Evolutionary conservation across 1,140 invertebrate species (phyloP).

Genomic region (Pogonognathellus flavescens): DNA sequence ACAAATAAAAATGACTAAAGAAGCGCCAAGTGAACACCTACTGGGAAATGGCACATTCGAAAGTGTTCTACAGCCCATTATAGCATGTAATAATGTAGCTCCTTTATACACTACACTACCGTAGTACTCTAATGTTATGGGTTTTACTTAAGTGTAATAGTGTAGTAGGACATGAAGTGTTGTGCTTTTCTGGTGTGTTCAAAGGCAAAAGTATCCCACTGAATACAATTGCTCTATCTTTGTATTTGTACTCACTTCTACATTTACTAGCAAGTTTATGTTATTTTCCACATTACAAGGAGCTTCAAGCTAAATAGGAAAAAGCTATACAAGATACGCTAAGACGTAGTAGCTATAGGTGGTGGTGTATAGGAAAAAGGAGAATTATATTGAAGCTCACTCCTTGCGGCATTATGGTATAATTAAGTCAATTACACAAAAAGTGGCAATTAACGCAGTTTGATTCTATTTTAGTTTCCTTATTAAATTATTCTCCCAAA

Average conservation of each 20-base stretch:
- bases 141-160: constrained; percentile 39
- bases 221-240: constrained; percentile 13
- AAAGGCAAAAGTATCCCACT: constrained; percentile 10
- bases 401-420: constrained; percentile 19
- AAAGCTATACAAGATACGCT: neutral
- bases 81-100: constrained; percentile 47
- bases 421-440: constrained; percentile 52
- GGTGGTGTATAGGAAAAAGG: neutral
- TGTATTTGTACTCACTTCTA: neutral
- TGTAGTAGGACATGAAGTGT: constrained; percentile 14
- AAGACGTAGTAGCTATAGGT: neutral
- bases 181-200: constrained; percentile 1
- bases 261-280: neutral
- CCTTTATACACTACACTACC: constrained; percentile 41
- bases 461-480: constrained; percentile 44
- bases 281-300: neutral
- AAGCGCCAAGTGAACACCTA: constrained; percentile 56
- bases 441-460: constrained; percentile 51
- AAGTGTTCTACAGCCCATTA: constrained; percentile 49
- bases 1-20: constrained; percentile 49
- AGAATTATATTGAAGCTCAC: neutral
- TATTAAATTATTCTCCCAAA: constrained; percentile 36
- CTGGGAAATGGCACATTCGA: constrained; percentile 52
- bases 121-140: constrained; percentile 32
- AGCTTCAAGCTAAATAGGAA: neutral